Percentiles rank a stretch among this genome's conserved stretches.
Evolutionary conservation across 2,888 invertebrate genomes (phyloP).

Genomic region (Tetropium fuscum): DNA sequence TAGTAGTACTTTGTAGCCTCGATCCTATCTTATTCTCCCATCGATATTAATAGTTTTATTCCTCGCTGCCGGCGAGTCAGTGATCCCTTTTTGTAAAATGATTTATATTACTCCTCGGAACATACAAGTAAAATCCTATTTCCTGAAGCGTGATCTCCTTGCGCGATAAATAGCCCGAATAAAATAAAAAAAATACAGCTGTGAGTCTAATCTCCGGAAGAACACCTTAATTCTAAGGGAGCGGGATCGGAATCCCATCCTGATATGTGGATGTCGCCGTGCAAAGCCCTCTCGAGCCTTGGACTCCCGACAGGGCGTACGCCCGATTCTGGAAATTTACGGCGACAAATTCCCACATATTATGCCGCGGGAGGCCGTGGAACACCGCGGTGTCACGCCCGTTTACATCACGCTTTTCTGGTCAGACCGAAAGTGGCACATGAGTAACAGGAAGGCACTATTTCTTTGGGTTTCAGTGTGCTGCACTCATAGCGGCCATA

Average conservation of each 20-base stretch:
- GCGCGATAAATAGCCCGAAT: conserved; percentile 56
- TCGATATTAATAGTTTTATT: conserved; percentile 20
- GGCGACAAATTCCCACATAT: conserved; percentile 65
- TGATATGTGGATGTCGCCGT: conserved; percentile 59
- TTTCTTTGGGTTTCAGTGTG: not conserved
- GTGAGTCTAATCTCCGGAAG: conserved; percentile 61
- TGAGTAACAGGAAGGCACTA: conserved; percentile 6
- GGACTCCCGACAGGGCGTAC: conserved; percentile 47
- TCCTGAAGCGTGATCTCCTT: conserved; percentile 48
- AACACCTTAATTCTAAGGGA: conserved; percentile 60
- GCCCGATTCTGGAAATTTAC: conserved; percentile 61
- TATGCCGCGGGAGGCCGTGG: conserved; percentile 50
- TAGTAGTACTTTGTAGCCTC: too few relatives aligned
- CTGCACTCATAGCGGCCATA: too few relatives aligned
- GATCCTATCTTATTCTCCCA: too few relatives aligned
- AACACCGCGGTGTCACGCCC: conserved; percentile 39
- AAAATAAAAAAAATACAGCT: conserved; percentile 59
- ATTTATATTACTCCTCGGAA: conserved; percentile 45
- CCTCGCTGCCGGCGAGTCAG: conserved; percentile 18
- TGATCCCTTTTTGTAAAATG: conserved; percentile 39
- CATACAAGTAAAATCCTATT: conserved; percentile 50
- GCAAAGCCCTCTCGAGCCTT: conserved; percentile 50
- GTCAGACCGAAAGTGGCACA: conserved; percentile 5
- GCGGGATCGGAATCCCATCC: conserved; percentile 57
- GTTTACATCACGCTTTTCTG: conserved; percentile 28